Percentiles rank a stretch among this genome's conserved stretches.
These are phyloP conservation scores for Drosophila mojavensis DNA, from an alignment of 1,140 invertebrate genomes.

Conservation along the genomic window DNA sequence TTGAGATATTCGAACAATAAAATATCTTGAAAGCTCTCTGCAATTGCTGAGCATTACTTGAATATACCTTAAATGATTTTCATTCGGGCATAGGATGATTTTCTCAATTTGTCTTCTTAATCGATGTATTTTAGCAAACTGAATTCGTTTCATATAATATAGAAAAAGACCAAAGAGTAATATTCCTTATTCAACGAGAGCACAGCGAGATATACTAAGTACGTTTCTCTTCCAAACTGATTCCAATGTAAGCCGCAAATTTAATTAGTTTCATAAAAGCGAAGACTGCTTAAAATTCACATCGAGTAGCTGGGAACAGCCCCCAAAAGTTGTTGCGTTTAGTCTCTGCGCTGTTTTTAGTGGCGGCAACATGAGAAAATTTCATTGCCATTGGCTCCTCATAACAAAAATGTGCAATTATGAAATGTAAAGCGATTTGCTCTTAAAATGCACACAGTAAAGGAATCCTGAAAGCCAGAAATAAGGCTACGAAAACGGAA, in stretches of 20 bases:
- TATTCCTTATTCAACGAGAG: too few species aligned
- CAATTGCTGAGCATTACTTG: neutral
- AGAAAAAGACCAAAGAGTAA: too few species aligned
- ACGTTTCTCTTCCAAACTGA: neutral
- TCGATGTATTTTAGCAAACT: too few species aligned
- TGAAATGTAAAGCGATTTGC: conserved; percentile 59
- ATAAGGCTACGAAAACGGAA: conserved; percentile 42
- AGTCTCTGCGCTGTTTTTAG: conserved; percentile 1
- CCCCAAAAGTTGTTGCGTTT: conserved; percentile 15
- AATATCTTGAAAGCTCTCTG: neutral
- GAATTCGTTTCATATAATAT: too few species aligned
- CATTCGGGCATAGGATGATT: neutral
- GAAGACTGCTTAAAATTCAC: conserved; percentile 51
- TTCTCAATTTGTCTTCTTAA: neutral
- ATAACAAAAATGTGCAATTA: conserved; percentile 64
- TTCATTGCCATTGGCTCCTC: conserved; percentile 59
- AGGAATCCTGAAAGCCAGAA: neutral
- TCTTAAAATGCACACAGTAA: conserved; percentile 54
- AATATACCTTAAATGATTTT: neutral
- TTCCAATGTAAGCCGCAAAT: neutral
- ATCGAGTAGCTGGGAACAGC: conserved; percentile 38
- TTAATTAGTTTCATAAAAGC: conserved; percentile 14
- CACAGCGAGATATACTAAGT: too few species aligned
- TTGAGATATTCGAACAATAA: conserved; percentile 6
- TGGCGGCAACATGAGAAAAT: conserved; percentile 65